Percentiles rank a stretch among this genome's conserved stretches.
Evolutionary conservation across 2,113 vertebrate genomes (phyloP).

Genomic region (Grantiella picta): DNA sequence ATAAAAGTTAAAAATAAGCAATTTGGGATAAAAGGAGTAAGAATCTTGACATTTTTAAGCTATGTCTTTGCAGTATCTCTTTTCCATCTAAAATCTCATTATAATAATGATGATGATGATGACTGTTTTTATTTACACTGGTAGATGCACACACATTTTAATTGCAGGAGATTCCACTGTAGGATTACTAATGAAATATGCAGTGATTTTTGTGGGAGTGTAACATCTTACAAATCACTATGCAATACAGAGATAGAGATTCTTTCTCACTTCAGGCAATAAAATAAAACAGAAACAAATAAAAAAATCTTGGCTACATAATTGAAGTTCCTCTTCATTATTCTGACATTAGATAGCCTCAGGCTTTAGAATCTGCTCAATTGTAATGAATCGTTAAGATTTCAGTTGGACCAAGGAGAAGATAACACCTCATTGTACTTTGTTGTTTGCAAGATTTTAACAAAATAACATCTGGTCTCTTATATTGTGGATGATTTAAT

Average conservation of each 20-base stretch:
- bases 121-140: neutral
- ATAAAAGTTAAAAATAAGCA: neutral
- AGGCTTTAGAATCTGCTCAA: conserved; percentile 57
- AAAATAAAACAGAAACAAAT: conserved; percentile 17
- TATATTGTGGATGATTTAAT: conserved; percentile 75
- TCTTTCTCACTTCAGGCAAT: neutral
- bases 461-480: conserved; percentile 74
- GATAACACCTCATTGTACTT: conserved; percentile 55
- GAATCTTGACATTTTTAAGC: neutral
- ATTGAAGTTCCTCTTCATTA: conserved; percentile 58
- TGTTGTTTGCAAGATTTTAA: conserved; percentile 70
- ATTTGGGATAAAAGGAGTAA: neutral
- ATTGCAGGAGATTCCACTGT: neutral
- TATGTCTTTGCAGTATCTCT: neutral
- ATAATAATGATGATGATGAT: neutral
- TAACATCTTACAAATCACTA: neutral
- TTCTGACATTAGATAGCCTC: conserved; percentile 43
- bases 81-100: neutral
- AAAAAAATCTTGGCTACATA: conserved; percentile 6
- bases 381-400: conserved; percentile 62
- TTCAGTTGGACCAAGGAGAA: conserved; percentile 52
- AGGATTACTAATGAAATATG: neutral
- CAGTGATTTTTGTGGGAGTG: neutral
- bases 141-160: neutral
- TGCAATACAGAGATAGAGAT: neutral